Percentiles rank a stretch among this genome's conserved stretches.
phyloP scores from a whole-genome alignment of 2,113 vertebrate species.

The Cynopterus brachyotis region DNA sequence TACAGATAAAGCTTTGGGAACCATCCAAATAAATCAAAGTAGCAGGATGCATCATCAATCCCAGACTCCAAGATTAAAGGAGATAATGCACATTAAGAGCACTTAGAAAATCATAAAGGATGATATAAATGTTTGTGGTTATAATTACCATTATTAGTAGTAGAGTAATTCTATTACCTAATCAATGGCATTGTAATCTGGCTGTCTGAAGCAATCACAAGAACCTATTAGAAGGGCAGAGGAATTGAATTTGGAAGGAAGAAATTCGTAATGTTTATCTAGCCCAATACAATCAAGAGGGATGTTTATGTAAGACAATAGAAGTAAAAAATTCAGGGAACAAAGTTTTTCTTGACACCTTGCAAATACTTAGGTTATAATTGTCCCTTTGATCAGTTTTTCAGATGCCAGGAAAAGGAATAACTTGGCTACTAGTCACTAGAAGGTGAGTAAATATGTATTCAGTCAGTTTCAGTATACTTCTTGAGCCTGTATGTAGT shows the following conservation, averaged over 20 bases:
- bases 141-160: slow-evolving; percentile 12
- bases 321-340: not conserved
- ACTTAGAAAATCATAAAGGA: slow-evolving; percentile 2
- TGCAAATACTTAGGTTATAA: not conserved
- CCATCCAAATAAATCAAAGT: not conserved
- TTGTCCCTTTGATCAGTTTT: not conserved
- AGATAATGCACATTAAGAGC: not conserved
- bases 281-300: not conserved
- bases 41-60: not conserved
- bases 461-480: not conserved
- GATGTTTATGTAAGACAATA: not conserved
- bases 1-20: not conserved
- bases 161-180: slow-evolving; percentile 23
- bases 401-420: not conserved
- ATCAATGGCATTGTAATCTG: not conserved
- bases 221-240: not conserved
- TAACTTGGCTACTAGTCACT: not conserved
- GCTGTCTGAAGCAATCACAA: slow-evolving; percentile 8
- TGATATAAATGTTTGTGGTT: not conserved
- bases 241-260: not conserved
- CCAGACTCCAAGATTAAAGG: slow-evolving; percentile 35
- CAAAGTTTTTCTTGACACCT: not conserved
- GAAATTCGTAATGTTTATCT: not conserved
- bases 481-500: not conserved
- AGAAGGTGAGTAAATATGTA: not conserved